Evolutionary conservation across 1,140 invertebrate genomes (phyloP).

Genomic region (Bradysia coprophila): DNA sequence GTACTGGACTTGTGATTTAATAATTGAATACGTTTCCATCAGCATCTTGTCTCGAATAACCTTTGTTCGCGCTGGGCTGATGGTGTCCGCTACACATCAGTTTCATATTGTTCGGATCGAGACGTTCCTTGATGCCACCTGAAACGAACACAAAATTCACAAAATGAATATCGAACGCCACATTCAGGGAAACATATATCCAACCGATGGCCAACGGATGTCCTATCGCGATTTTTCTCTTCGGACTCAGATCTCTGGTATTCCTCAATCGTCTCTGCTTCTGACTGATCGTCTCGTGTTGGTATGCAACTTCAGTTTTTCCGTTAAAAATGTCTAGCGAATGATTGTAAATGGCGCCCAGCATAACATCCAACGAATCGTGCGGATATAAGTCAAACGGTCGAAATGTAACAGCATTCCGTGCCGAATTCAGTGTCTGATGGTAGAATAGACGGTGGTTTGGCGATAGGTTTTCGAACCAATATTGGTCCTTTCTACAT

Average conservation of each 20-base stretch:
- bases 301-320: conserved; percentile 33
- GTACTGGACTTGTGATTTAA: conserved; percentile 10
- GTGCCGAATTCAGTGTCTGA: conserved; percentile 36
- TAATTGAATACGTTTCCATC: conserved; percentile 40
- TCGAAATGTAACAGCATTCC: conserved; percentile 28
- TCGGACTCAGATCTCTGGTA: conserved; percentile 21
- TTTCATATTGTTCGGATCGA: conserved; percentile 37
- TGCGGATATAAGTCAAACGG: conserved; percentile 25
- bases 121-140: conserved; percentile 35
- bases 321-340: conserved; percentile 34
- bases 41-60: conserved; percentile 39
- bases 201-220: conserved; percentile 19
- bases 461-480: conserved; percentile 20
- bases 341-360: conserved; percentile 38
- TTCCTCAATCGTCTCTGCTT: conserved; percentile 37
- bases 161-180: conserved; percentile 3
- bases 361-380: conserved; percentile 37
- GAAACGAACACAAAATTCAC: conserved; percentile 6
- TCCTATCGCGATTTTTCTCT: conserved; percentile 9
- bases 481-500: conserved; percentile 18
- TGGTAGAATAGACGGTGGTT: conserved; percentile 36
- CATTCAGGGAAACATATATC: conserved; percentile 1
- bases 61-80: conserved; percentile 41
- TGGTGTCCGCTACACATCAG: conserved; percentile 45
- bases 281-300: conserved; percentile 32